phyloP scores from a whole-genome alignment of 2,888 invertebrate genomes.

The Tenthredo distinguenda region DNA sequence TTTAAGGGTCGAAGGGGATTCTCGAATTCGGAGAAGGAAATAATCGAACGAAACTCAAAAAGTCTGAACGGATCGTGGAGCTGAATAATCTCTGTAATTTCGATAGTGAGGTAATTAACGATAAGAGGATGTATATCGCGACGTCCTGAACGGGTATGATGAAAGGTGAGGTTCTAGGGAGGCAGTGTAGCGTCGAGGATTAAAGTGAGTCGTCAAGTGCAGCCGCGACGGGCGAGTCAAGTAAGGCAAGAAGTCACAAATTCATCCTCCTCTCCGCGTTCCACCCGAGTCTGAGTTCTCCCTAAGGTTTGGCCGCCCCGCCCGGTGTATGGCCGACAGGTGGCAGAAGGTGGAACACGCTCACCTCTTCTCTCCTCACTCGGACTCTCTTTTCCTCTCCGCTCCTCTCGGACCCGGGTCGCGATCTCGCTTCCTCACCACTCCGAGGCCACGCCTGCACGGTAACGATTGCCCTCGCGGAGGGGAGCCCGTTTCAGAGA shows the following conservation, averaged over 20 bases:
- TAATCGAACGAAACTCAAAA: not conserved
- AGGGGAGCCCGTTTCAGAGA: conserved; percentile 17
- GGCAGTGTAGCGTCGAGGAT: not conserved
- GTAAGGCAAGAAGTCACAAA: conserved; percentile 55
- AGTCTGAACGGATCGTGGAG: not conserved
- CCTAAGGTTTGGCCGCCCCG: conserved; percentile 46
- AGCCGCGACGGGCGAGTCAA: conserved; percentile 52
- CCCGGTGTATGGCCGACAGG: conserved; percentile 49
- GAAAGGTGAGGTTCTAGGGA: not conserved
- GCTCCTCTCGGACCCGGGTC: not conserved
- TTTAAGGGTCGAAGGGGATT: not conserved
- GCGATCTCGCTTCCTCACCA: conserved; percentile 36
- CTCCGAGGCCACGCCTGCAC: conserved; percentile 43
- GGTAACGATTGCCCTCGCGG: conserved; percentile 13
- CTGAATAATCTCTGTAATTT: not conserved
- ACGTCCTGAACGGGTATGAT: not conserved
- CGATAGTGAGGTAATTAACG: not conserved
- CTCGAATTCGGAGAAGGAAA: not conserved
- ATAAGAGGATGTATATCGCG: not conserved
- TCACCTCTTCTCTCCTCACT: conserved; percentile 37
- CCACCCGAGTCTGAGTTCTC: conserved; percentile 12
- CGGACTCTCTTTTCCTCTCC: conserved; percentile 8
- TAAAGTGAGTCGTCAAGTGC: conserved; percentile 55
- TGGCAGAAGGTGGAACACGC: conserved; percentile 44
- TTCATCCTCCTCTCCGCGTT: conserved; percentile 46